Evolutionary conservation across 2,113 vertebrate genomes (phyloP).

Genomic region (Passer domesticus): DNA sequence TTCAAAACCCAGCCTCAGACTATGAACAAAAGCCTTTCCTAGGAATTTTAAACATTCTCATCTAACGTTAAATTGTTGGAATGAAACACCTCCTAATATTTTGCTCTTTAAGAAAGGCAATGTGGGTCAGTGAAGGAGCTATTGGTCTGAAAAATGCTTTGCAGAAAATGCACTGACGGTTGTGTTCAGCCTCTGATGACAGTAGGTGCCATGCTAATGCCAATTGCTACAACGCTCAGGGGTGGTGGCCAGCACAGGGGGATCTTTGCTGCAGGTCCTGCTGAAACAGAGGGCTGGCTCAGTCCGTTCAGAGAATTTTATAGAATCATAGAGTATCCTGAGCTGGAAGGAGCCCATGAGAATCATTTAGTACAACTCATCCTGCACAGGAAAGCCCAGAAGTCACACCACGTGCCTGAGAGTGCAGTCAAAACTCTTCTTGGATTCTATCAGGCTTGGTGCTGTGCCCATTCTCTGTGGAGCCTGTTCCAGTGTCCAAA

Average conservation of each 20-base stretch:
- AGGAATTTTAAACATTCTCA: slow-evolving; percentile 37
- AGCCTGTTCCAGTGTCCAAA: neutral
- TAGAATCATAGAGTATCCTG: too few relatives aligned
- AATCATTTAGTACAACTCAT: neutral
- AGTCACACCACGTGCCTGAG: neutral
- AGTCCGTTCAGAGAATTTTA: neutral
- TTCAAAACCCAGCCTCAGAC: slow-evolving; percentile 51
- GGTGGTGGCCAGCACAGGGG: rapidly evolving
- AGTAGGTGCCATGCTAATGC: neutral
- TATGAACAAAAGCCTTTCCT: slow-evolving; percentile 40
- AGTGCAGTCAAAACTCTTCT: neutral
- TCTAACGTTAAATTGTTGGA: neutral
- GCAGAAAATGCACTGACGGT: neutral
- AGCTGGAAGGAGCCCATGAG: neutral
- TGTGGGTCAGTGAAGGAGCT: neutral
- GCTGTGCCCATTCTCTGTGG: too few relatives aligned
- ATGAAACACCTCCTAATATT: neutral
- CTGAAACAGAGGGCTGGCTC: neutral
- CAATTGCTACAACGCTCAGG: neutral
- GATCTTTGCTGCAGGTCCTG: neutral
- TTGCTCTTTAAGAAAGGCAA: neutral
- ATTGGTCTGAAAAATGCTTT: neutral
- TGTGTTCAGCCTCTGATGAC: rapidly evolving
- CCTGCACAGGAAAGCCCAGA: too few relatives aligned
- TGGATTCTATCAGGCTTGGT: neutral